Percentiles rank a stretch among this genome's conserved stretches.
phyloP scores from a whole-genome alignment of 37 sponge, comb jelly and placozoan species.

The Lycopodina hypogea region DNA sequence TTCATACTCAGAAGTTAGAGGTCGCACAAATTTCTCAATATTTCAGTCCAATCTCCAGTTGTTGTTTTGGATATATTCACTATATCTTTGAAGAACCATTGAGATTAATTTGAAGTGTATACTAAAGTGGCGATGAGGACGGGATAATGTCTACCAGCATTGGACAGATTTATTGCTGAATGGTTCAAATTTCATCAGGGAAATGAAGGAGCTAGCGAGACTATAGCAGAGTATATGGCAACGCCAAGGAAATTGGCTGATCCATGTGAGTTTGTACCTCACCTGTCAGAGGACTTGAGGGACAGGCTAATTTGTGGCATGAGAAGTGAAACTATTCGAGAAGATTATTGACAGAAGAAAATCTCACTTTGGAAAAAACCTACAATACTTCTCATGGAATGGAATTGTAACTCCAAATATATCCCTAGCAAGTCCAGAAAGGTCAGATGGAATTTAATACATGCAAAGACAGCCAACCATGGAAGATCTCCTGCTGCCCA shows the following conservation, averaged over 20 bases:
- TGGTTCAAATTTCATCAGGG: constrained; percentile 13
- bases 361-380: not conserved
- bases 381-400: not conserved
- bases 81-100: no score
- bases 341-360: constrained; percentile 2
- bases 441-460: no score
- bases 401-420: no score
- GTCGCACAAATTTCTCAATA: no score
- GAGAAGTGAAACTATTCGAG: constrained; percentile 11
- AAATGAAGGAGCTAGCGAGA: constrained; percentile 17
- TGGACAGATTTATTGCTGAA: not conserved
- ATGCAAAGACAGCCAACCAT: no score
- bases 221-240: constrained; percentile 25
- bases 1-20: no score
- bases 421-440: no score
- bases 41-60: no score
- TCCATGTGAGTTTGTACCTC: constrained; percentile 14
- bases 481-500: no score
- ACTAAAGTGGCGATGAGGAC: constrained; percentile 13
- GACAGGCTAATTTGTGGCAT: constrained; percentile 1
- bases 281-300: constrained; percentile 10
- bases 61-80: no score
- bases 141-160: not conserved
- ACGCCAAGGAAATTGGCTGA: constrained; percentile 20
- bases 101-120: not conserved